Evolutionary conservation across 2,797 vertebrate species (phyloP).

Genomic region (Dendrocincla fuliginosa): DNA sequence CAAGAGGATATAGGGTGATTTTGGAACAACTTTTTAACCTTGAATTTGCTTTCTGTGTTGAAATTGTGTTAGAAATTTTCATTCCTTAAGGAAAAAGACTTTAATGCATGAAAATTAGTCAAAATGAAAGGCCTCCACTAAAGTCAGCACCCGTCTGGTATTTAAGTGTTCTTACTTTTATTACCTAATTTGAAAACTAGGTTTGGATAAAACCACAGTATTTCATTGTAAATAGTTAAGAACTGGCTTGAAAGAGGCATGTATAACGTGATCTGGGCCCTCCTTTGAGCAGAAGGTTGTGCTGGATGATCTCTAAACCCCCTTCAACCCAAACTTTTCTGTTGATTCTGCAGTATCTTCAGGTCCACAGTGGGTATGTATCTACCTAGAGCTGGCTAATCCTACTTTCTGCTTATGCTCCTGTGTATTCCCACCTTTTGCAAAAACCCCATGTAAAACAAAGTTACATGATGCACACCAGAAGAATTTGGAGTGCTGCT

Average conservation of each 20-base stretch:
- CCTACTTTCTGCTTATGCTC: not conserved
- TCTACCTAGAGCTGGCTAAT: not conserved
- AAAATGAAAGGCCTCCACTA: not conserved
- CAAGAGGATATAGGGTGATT: not conserved
- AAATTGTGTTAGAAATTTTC: not conserved
- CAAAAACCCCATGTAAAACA: not conserved
- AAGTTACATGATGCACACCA: not conserved
- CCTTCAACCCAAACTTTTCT: not conserved
- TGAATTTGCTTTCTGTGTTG: not conserved
- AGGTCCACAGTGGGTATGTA: accelerated
- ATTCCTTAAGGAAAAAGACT: not conserved
- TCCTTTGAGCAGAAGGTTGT: not conserved
- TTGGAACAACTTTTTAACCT: not conserved
- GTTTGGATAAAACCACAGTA: accelerated
- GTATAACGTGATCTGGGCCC: not conserved
- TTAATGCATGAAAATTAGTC: not conserved
- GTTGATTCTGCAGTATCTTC: not conserved
- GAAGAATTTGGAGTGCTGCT: not conserved
- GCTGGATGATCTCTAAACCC: not conserved
- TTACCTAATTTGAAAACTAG: not conserved
- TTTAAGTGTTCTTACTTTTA: not conserved
- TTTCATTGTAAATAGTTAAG: not conserved
- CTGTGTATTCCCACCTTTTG: not conserved
- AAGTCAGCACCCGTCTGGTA: not conserved
- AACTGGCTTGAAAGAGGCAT: not conserved